Evolutionary conservation across 2,113 vertebrate genomes (phyloP), one percentile per base, ranked within the genome.

Genomic region (rabbit (Oryctolagus cuniculus)): DNA sequence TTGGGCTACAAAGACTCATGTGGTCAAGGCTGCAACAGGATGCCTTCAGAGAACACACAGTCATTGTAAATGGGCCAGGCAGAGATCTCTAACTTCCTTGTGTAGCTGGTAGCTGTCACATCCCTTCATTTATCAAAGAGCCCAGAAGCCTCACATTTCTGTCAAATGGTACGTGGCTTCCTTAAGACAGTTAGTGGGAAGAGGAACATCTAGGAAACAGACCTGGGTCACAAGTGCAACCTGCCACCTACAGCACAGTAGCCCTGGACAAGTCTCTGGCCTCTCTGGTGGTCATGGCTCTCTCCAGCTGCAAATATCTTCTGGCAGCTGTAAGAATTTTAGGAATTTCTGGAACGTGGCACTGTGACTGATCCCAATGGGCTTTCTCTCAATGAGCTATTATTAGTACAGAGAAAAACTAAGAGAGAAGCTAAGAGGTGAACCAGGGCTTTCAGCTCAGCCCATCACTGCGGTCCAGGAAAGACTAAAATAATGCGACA

Each of bases 211-310:
- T 73, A 61, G 49, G 15, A 88, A 49, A 6, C 10, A 51, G 15
- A n/a, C 5, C 36, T 29, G 29, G 69, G 34, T 55, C 16, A 34
- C 4, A 64, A 34, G 2, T 4, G 0, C 36, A 4, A 4, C 9
- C 8, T 36, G 61, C n/a, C 21, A 17, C 27, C 3, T 63, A 31
- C 25, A 66, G 15, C 53, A 78, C 11, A 29, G 6, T 4, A 25
- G 3, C 44, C 10, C 17, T 55, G 34, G 16, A 6, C 17, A 22
- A 29, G 6, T 16, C 63, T 10, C 5, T 27, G 4, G 4, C 10
- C 22, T 21, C 31, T 86, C 19, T 66, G n/a, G 1, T 3, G 25
- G 0, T 6, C 29, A 22, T 7, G 0, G 13, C 66, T 36, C 21
- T 61, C 29, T 79, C n/a, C 38, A 27, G 21, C 0, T 15, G 16